A percentile compares a stretch with the other conserved stretches of the same genome.
These are phyloP conservation scores for Phasianus colchicus DNA, from an alignment of 2,113 vertebrate species.

Conservation along the genomic window DNA sequence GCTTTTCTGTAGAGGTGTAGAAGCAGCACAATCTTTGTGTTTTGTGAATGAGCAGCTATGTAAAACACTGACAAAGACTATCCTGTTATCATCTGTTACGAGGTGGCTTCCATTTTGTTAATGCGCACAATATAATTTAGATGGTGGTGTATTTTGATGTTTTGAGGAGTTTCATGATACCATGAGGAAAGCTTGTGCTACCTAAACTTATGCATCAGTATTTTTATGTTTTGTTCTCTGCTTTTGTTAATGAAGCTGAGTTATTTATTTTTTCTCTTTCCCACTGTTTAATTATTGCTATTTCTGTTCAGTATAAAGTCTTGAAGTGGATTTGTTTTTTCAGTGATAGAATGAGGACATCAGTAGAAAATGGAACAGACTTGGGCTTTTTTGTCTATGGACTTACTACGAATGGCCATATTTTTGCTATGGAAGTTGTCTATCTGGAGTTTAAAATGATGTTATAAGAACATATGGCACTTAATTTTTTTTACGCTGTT, in stretches of 20 bases:
- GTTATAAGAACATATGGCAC: slow-evolving; percentile 5
- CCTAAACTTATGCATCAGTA: background rate
- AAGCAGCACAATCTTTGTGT: background rate
- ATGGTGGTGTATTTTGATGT: fast-evolving
- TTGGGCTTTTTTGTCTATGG: background rate
- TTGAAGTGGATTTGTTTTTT: slow-evolving; percentile 4
- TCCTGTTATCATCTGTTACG: fast-evolving
- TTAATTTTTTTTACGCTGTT: slow-evolving; percentile 43
- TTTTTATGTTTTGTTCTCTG: background rate
- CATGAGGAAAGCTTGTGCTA: fast-evolving
- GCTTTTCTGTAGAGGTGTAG: background rate
- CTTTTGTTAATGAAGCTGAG: background rate
- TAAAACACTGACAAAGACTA: background rate
- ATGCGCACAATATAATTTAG: background rate
- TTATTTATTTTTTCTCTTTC: background rate
- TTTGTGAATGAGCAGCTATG: background rate
- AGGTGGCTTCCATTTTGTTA: fast-evolving
- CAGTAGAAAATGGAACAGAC: background rate
- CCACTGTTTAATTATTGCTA: background rate
- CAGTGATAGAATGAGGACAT: slow-evolving; percentile 10
- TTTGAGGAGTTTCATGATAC: background rate
- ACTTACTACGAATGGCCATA: background rate
- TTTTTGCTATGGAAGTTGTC: background rate
- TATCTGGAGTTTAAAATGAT: slow-evolving; percentile 28
- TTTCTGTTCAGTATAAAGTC: background rate